Percentiles rank a stretch among this genome's conserved stretches.
Conservation (phyloP, 1,140 invertebrate genomes). For the Drosophila paulistorum region DNA sequence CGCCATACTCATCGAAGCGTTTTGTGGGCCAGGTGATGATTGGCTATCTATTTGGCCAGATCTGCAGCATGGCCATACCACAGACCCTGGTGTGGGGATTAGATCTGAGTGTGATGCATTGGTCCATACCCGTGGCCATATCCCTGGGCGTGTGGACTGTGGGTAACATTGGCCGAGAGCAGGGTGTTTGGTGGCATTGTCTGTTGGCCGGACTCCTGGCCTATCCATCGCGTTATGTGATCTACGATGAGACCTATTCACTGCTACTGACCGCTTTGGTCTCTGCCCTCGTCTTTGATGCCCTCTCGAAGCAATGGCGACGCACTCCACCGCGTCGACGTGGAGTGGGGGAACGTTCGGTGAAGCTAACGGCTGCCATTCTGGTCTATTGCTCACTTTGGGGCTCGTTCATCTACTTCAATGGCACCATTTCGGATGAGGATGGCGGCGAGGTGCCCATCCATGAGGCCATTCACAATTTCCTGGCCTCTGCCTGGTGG, state of each 20-base stretch:
- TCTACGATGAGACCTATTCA: conserved; percentile 88
- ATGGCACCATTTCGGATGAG: conserved; percentile 92
- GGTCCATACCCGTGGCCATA: conserved; percentile 88
- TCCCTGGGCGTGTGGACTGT: conserved; percentile 93
- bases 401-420: conserved; percentile 93
- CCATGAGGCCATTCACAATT: conserved; percentile 93
- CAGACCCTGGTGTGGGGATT: conserved; percentile 88
- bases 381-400: conserved; percentile 89
- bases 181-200: conserved; percentile 87
- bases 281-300: conserved; percentile 88
- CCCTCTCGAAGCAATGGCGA: conserved; percentile 90
- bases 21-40: conserved; percentile 91
- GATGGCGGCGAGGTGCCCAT: conserved; percentile 94
- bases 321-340: conserved; percentile 85
- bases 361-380: conserved; percentile 85
- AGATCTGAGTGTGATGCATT: conserved; percentile 88
- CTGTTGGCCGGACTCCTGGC: conserved; percentile 88
- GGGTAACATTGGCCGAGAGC: conserved; percentile 93
- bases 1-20: conserved; percentile 90
- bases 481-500: conserved; percentile 94
- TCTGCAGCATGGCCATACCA: conserved; percentile 90
- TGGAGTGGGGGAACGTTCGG: conserved; percentile 81
- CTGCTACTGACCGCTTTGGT: conserved; percentile 87
- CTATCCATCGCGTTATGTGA: conserved; percentile 87
- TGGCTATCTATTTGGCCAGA: conserved; percentile 91